Conservation (phyloP, 2,797 vertebrate genomes). For the Siniperca scherzeri region DNA sequence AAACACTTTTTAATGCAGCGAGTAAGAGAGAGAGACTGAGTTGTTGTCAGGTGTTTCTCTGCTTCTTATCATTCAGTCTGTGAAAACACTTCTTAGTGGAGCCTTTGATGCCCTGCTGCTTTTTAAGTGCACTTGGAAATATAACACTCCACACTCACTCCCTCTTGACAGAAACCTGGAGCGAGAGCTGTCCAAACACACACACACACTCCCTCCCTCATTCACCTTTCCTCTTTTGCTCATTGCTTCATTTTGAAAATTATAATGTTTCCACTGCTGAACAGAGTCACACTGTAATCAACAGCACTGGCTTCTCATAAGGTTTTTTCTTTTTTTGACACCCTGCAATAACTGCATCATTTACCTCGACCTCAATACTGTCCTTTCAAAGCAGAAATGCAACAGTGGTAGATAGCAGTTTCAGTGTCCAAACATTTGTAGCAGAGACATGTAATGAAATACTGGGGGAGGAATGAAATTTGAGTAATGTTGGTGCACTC, state of each 20-base stretch:
- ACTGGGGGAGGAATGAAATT: neutral
- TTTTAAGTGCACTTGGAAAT: slow-evolving; percentile 74
- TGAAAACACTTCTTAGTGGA: slow-evolving; percentile 63
- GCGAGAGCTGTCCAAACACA: slow-evolving; percentile 50
- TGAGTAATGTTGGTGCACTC: neutral
- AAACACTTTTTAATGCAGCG: slow-evolving; percentile 14
- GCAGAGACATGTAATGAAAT: neutral
- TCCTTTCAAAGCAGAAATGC: neutral
- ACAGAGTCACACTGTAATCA: slow-evolving; percentile 27
- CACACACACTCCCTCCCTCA: neutral
- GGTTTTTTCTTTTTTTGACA: neutral
- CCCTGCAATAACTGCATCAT: neutral
- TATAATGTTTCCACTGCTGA: slow-evolving; percentile 20
- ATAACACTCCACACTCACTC: slow-evolving; percentile 67
- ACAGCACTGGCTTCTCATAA: neutral
- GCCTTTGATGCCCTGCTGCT: slow-evolving; percentile 73
- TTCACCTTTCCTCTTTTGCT: slow-evolving; percentile 27
- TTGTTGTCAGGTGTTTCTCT: slow-evolving; percentile 44
- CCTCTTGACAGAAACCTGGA: slow-evolving; percentile 66
- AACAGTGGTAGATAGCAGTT: neutral
- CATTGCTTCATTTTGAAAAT: slow-evolving; percentile 52
- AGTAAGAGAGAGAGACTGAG: slow-evolving; percentile 19
- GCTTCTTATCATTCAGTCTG: slow-evolving; percentile 67
- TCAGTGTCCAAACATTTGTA: neutral
- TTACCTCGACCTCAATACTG: neutral